Conservation (phyloP, 1,140 invertebrate genomes). For the Scylla paramamosain region DNA sequence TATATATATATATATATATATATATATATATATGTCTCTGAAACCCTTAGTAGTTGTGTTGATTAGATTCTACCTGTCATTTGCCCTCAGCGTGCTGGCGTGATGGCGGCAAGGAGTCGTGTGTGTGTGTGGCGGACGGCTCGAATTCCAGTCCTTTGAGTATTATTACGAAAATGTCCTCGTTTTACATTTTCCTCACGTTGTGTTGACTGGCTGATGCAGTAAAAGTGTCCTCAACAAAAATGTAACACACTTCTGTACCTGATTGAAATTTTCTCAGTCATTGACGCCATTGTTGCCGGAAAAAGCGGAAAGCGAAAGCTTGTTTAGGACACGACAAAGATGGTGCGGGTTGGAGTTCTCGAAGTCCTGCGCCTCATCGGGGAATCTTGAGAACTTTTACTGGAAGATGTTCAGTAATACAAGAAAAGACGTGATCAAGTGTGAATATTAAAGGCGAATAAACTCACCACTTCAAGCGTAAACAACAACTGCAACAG, state of each 20-base stretch:
- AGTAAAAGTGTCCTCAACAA: not conserved
- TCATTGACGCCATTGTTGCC: not conserved
- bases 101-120: too few species aligned
- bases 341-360: not conserved
- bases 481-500: not conserved
- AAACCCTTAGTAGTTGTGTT: too few species aligned
- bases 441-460: not conserved
- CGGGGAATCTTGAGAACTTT: not conserved
- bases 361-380: not conserved
- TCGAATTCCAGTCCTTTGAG: not conserved
- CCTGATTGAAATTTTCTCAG: not conserved
- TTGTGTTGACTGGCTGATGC: not conserved
- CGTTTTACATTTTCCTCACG: not conserved
- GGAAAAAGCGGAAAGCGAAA: not conserved
- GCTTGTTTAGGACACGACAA: not conserved
- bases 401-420: not conserved
- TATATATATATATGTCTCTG: too few species aligned
- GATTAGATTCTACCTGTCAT: too few species aligned
- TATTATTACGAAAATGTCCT: not conserved
- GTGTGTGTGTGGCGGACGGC: too few species aligned
- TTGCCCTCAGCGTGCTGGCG: too few species aligned
- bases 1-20: too few species aligned
- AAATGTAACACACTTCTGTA: not conserved
- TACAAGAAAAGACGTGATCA: not conserved
- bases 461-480: not conserved